Conservation (phyloP, 1,140 invertebrate species). For the Drosophila seguyi region DNA sequence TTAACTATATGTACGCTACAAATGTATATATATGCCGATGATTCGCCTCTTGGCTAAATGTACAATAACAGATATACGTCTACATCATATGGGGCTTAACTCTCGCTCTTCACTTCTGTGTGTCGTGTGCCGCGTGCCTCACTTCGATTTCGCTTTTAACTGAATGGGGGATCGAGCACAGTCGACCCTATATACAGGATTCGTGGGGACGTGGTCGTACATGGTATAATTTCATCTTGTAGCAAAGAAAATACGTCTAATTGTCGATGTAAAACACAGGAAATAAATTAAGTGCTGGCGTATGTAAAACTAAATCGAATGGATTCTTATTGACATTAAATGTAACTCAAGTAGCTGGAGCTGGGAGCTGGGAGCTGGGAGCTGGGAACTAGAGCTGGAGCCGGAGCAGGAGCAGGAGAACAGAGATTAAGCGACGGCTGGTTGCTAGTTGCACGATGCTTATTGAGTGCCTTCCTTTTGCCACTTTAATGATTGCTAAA, state of each 20-base stretch:
- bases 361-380: neutral
- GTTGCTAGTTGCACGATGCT: constrained; percentile 8
- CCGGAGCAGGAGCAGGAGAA: neutral
- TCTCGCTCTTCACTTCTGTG: constrained; percentile 5
- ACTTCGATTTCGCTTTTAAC: constrained; percentile 14
- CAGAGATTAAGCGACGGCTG: constrained; percentile 10
- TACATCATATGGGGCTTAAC: constrained; percentile 15
- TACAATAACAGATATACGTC: constrained; percentile 66
- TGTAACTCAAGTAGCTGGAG: constrained; percentile 17
- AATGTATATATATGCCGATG: constrained; percentile 39
- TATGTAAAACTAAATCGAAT: constrained; percentile 66
- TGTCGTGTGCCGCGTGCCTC: neutral
- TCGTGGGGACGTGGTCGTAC: constrained; percentile 34
- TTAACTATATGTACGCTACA: constrained; percentile 53
- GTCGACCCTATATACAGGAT: constrained; percentile 54
- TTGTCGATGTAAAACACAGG: constrained; percentile 75
- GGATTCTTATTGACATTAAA: constrained; percentile 63
- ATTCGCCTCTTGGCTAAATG: constrained; percentile 63
- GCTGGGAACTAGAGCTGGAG: neutral
- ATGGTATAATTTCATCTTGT: constrained; percentile 72
- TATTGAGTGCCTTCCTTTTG: constrained; percentile 20
- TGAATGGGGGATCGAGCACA: constrained; percentile 36
- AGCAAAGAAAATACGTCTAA: constrained; percentile 74
- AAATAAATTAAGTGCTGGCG: constrained; percentile 72
- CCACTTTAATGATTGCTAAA: constrained; percentile 67